Conservation (phyloP, 2,888 invertebrate genomes). For the Catocala fraxini region DNA sequence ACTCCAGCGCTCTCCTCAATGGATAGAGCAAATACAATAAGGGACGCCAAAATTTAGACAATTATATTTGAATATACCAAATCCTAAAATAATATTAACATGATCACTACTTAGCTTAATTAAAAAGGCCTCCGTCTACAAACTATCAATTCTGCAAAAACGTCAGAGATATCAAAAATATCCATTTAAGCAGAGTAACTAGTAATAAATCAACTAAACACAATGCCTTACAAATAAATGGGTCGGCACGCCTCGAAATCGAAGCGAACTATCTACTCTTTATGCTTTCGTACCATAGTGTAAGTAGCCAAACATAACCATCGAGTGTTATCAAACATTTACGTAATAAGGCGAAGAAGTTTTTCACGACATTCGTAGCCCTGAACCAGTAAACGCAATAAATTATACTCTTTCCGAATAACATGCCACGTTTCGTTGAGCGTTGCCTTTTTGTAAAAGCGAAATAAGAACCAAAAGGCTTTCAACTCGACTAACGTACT, state of each 20-base stretch:
- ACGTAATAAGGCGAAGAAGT: constrained; percentile 44
- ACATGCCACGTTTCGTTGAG: constrained; percentile 57
- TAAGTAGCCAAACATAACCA: not conserved
- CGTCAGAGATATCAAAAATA: constrained; percentile 10
- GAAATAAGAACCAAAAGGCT: constrained; percentile 56
- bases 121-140: not conserved
- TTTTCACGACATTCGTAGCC: constrained; percentile 58
- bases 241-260: constrained; percentile 14
- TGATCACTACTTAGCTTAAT: constrained; percentile 1
- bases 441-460: constrained; percentile 54
- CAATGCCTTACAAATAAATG: constrained; percentile 18
- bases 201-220: constrained; percentile 18
- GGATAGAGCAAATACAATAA: no score
- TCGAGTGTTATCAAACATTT: constrained; percentile 40
- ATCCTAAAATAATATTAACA: not conserved
- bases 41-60: no score
- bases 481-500: constrained; percentile 61
- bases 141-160: constrained; percentile 1
- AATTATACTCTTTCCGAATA: constrained; percentile 70
- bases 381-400: constrained; percentile 62
- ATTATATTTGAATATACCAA: no score
- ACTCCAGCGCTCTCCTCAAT: no score
- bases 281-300: not conserved
- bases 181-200: constrained; percentile 16
- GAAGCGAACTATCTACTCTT: constrained; percentile 4